These are phyloP conservation scores for Bombus polaris DNA, from an alignment of 1,140 invertebrate genomes.

Conservation along the genomic window DNA sequence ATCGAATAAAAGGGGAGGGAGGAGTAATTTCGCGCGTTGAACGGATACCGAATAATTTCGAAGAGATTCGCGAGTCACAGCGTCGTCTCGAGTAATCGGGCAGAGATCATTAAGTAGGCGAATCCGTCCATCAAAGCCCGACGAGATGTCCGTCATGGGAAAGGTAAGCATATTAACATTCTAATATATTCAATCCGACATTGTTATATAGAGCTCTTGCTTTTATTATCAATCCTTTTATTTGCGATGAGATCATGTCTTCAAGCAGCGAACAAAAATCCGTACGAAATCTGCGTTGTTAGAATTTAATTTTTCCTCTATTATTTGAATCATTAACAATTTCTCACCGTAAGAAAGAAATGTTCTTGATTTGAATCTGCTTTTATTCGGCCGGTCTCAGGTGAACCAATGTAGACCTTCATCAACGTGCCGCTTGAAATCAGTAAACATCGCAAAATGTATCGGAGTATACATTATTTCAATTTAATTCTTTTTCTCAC, in stretches of 20 bases:
- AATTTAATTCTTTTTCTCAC: conserved; percentile 33
- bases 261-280: background rate
- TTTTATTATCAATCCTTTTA: background rate
- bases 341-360: background rate
- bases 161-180: conserved; percentile 75
- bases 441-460: conserved; percentile 23
- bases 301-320: background rate
- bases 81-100: conserved; percentile 13
- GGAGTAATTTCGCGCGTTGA: conserved; percentile 80
- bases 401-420: background rate
- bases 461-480: background rate
- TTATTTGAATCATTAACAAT: background rate
- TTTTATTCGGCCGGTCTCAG: conserved; percentile 4
- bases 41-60: conserved; percentile 63
- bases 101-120: conserved; percentile 25
- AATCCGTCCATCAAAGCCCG: conserved; percentile 65
- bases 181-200: conserved; percentile 10
- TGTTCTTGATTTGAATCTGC: background rate
- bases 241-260: background rate
- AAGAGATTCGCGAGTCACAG: conserved; percentile 38
- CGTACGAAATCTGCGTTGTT: background rate
- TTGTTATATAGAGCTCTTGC: conserved; percentile 1
- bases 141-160: conserved; percentile 81
- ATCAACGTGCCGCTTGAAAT: background rate
- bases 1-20: conserved; percentile 80